Evolutionary conservation across 2,113 vertebrate genomes (phyloP).

Genomic region (Athene cunicularia): DNA sequence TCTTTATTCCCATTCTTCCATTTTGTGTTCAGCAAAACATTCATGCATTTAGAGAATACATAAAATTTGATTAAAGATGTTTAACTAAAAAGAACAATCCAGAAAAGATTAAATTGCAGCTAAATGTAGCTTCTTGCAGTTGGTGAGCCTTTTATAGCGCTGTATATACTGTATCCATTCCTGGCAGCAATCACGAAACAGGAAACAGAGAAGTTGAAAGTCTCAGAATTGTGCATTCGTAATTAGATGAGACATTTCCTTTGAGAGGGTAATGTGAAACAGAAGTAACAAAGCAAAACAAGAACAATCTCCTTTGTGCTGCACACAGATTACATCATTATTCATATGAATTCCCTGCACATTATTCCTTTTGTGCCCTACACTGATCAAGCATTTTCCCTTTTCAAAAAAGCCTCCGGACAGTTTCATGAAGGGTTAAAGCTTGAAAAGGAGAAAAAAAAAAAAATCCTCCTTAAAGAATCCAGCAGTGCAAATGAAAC

Average conservation of each 20-base stretch:
- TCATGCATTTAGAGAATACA: neutral
- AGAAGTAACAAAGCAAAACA: slow-evolving; percentile 45
- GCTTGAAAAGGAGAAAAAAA: neutral
- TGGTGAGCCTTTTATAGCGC: neutral
- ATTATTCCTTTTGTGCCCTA: neutral
- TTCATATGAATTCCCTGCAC: neutral
- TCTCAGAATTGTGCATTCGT: neutral
- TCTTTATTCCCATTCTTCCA: neutral
- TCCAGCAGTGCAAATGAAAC: neutral
- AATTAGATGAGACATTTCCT: slow-evolving; percentile 57
- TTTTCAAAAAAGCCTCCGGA: neutral
- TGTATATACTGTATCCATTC: neutral
- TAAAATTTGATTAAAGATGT: neutral
- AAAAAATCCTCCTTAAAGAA: neutral
- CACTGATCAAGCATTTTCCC: neutral
- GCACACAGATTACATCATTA: neutral
- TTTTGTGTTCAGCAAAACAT: neutral
- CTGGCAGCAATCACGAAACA: slow-evolving; percentile 3
- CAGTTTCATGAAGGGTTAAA: slow-evolving; percentile 13
- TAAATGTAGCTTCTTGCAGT: neutral
- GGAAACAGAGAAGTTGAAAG: slow-evolving; percentile 30
- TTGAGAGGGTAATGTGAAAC: slow-evolving; percentile 1
- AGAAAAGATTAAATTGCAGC: neutral
- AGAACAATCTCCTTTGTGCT: slow-evolving; percentile 45
- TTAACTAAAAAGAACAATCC: neutral